Evolutionary conservation across 2,888 invertebrate genomes (phyloP), one percentile per base, ranked within the genome.

Genomic region (Drosophila hawaiiensis): DNA sequence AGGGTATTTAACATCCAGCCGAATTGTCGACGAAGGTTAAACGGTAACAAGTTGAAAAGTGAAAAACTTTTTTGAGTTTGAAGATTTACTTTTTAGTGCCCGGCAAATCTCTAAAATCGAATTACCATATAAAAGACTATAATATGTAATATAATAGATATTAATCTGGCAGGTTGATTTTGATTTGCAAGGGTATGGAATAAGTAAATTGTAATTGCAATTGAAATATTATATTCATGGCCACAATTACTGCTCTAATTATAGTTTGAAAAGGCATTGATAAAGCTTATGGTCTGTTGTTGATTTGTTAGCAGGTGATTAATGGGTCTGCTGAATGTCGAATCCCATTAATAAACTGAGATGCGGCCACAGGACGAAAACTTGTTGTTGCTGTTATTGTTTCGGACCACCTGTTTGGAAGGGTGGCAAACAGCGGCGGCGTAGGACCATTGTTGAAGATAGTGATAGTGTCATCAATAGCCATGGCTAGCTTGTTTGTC

Each of bases 311-410:
- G 68, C 37, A 70, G 29, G 49, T 82, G 82, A 83, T 84, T 87
- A 71, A 78, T 75, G 70, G n/a, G 62, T 52, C 50, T 49, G 53
- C 19, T 49, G 33, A 25, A 68, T 72, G 84, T 60, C 68, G 29
- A 37, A 60, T 71, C 63, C 68, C 72, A 77, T 89, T 82, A 79
- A 87, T 79, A 84, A 82, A 62, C 68, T 65, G 71, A 68, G 56
- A 65, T 78, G 59, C 53, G 68, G 67, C 68, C 52, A 43, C 28
- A 33, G 47, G 41, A 29, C 14, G 33, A 29, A 41, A 29, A 43
- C 29, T 35, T 61, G 65, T 66, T 69, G 62, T 68, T 62, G 68
- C 64, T 28, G 25, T 16, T 29, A 7, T 22, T 43, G 22, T 12
- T 22, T 9, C 25, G 47, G 54, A 61, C 54, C 70, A 66, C 53